These are phyloP conservation scores for Alfaro cultratus DNA, from an alignment of 2,797 vertebrate genomes.

Conservation along the genomic window DNA sequence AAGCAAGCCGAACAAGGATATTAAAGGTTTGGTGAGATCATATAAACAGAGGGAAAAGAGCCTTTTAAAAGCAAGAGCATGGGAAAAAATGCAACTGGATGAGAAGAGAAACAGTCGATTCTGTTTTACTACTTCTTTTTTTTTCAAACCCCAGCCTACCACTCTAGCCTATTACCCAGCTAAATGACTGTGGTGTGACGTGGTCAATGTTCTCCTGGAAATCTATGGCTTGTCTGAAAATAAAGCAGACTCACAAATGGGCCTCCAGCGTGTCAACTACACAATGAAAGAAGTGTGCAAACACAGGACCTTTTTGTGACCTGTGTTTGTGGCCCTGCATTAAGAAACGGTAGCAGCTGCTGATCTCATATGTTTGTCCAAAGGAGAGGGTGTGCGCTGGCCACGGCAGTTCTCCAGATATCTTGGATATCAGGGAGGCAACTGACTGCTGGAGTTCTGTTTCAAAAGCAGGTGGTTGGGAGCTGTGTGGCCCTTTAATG, in stretches of 20 bases:
- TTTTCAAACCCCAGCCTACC: slow-evolving; percentile 30
- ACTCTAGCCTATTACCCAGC: slow-evolving; percentile 28
- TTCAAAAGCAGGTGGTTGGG: slow-evolving; percentile 62
- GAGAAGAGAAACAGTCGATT: slow-evolving; percentile 63
- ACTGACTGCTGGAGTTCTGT: slow-evolving; percentile 67
- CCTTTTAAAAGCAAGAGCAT: slow-evolving; percentile 18
- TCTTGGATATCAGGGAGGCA: slow-evolving; percentile 53
- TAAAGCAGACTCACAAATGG: slow-evolving; percentile 38
- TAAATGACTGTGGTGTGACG: slow-evolving; percentile 58
- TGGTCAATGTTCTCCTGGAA: slow-evolving; percentile 65
- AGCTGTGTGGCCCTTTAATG: slow-evolving; percentile 16
- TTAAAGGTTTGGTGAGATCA: slow-evolving; percentile 4
- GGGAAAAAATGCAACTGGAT: slow-evolving; percentile 23
- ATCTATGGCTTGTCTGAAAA: slow-evolving; percentile 67
- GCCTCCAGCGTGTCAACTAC: slow-evolving; percentile 59
- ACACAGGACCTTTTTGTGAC: slow-evolving; percentile 70
- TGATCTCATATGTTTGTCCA: slow-evolving; percentile 65
- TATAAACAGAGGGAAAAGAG: slow-evolving; percentile 1
- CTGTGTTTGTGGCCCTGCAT: slow-evolving; percentile 61
- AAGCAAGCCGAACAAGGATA: slow-evolving; percentile 22
- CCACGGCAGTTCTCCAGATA: slow-evolving; percentile 13
- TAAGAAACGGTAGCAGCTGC: slow-evolving; percentile 68
- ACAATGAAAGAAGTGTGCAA: slow-evolving; percentile 74
- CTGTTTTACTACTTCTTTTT: slow-evolving; percentile 62
- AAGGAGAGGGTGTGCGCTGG: slow-evolving; percentile 58